A percentile compares a stretch with the other conserved stretches of the same genome.
These are phyloP conservation scores for Echinarachnius parma DNA, from an alignment of 53 echinoderm and acorn worm genomes.

Conservation along the genomic window DNA sequence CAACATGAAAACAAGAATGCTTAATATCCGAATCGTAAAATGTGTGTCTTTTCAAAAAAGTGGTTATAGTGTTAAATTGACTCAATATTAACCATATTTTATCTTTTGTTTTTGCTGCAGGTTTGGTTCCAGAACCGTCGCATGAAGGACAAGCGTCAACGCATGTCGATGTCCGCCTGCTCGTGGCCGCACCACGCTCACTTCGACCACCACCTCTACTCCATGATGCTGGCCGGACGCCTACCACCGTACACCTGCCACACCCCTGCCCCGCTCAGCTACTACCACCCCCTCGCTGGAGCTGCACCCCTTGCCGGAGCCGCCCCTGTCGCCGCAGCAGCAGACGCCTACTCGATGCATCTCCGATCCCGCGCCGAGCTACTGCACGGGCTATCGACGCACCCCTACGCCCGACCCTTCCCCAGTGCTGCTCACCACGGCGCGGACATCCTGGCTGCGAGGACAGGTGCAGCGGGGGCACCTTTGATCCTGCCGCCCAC, in stretches of 20 bases:
- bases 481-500: slow-evolving; percentile 38
- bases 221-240: slow-evolving; percentile 76
- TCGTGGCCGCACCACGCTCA: slow-evolving; percentile 94
- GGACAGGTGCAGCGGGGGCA: slow-evolving; percentile 11
- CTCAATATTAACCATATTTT: too few relatives aligned
- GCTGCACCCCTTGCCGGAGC: slow-evolving; percentile 46
- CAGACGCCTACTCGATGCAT: slow-evolving; percentile 83
- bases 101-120: slow-evolving; percentile 43
- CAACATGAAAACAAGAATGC: too few relatives aligned
- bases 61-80: too few relatives aligned
- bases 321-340: slow-evolving; percentile 50
- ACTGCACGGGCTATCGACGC: slow-evolving; percentile 57
- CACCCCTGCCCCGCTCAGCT: slow-evolving; percentile 54
- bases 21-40: too few relatives aligned
- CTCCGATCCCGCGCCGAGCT: slow-evolving; percentile 84
- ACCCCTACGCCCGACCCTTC: slow-evolving; percentile 22
- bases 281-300: slow-evolving; percentile 70
- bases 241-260: slow-evolving; percentile 76
- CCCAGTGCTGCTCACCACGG: slow-evolving; percentile 14
- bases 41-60: too few relatives aligned
- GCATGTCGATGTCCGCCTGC: slow-evolving; percentile 93
- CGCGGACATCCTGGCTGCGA: slow-evolving; percentile 12
- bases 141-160: slow-evolving; percentile 95
- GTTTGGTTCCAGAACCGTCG: slow-evolving; percentile 99
- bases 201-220: slow-evolving; percentile 83